Conservation (phyloP, 2,113 vertebrate genomes). For the Epinephelus moara region DNA sequence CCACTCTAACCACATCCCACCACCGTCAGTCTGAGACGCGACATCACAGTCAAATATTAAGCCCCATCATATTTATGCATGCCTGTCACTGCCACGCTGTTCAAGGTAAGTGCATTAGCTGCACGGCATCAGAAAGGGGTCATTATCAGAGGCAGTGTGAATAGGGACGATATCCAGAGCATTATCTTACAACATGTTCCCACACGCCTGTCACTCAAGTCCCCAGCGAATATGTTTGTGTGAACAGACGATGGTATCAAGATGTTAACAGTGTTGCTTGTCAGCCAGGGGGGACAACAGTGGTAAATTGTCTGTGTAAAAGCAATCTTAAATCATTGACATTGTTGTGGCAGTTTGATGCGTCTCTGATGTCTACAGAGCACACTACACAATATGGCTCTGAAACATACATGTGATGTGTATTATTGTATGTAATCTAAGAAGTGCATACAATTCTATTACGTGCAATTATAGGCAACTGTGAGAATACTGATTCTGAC, state of each 20-base stretch:
- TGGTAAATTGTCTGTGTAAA: conserved; percentile 34
- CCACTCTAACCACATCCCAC: conserved; percentile 40
- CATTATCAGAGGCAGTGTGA: conserved; percentile 51
- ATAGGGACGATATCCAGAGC: conserved; percentile 31
- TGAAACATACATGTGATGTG: background rate
- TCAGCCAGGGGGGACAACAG: conserved; percentile 31
- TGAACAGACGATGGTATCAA: background rate
- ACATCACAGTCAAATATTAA: conserved; percentile 58
- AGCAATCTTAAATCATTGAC: conserved; percentile 24
- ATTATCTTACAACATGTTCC: conserved; percentile 55
- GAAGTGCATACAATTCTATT: no score
- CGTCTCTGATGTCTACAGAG: background rate
- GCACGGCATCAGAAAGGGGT: conserved; percentile 41
- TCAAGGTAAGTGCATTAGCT: conserved; percentile 56
- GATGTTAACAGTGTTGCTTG: conserved; percentile 48
- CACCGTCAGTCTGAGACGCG: conserved; percentile 43
- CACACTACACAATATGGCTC: background rate
- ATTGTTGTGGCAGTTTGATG: background rate
- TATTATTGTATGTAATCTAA: background rate
- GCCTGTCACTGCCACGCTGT: conserved; percentile 33
- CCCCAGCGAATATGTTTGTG: conserved; percentile 3
- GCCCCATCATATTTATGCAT: conserved; percentile 27
- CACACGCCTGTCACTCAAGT: conserved; percentile 50
- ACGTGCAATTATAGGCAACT: no score
- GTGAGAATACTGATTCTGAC: no score